Conservation (phyloP, 2,888 invertebrate genomes). For the Pomacea canaliculata region DNA sequence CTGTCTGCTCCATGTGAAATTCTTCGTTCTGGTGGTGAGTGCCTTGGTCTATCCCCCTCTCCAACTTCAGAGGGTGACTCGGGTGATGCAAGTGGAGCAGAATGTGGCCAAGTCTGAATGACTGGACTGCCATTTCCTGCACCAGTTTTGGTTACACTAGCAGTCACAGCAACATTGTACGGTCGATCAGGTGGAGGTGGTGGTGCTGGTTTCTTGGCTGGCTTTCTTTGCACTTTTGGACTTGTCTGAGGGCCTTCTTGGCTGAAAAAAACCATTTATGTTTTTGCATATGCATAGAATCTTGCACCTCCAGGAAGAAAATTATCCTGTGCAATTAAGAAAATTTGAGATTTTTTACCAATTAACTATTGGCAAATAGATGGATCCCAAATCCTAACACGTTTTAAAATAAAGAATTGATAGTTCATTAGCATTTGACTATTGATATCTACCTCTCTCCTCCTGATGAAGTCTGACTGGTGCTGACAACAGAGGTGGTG, state of each 20-base stretch:
- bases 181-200: constrained; percentile 57
- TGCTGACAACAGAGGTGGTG: too few species aligned
- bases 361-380: too few species aligned
- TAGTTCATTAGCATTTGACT: too few species aligned
- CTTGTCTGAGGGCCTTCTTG: constrained; percentile 35
- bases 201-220: constrained; percentile 57
- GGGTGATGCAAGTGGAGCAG: constrained; percentile 34
- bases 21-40: constrained; percentile 38
- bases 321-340: too few species aligned
- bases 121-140: constrained; percentile 17
- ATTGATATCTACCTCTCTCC: too few species aligned
- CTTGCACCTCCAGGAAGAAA: too few species aligned
- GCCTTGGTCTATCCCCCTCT: constrained; percentile 23
- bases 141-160: constrained; percentile 24
- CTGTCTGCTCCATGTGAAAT: constrained; percentile 26
- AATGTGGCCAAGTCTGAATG: constrained; percentile 28
- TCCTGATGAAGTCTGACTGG: too few species aligned
- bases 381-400: too few species aligned
- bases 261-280: constrained; percentile 32
- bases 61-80: constrained; percentile 32
- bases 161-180: constrained; percentile 55
- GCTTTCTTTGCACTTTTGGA: constrained; percentile 40
- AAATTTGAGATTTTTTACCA: too few species aligned
- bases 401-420: too few species aligned
- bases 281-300: background rate